Evolutionary conservation across 2,113 vertebrate species (phyloP).

Genomic region (Heterotilapia buettikoferi): DNA sequence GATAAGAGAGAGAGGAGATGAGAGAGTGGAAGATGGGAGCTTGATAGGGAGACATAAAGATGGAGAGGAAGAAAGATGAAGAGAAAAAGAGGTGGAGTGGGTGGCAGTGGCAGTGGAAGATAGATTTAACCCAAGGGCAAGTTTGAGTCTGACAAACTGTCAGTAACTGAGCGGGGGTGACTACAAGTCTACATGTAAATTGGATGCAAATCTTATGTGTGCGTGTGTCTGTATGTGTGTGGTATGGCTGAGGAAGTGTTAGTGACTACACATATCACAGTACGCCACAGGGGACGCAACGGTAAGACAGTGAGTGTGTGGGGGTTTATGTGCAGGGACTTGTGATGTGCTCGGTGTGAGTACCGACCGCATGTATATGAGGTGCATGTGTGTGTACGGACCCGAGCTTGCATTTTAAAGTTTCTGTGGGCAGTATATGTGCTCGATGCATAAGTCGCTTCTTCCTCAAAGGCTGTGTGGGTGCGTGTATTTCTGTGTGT

Average conservation of each 20-base stretch:
- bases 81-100: constrained; percentile 2
- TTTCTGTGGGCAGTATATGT: neutral
- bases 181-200: constrained; percentile 49
- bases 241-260: constrained; percentile 8
- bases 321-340: neutral
- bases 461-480: constrained; percentile 20
- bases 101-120: neutral
- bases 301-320: neutral
- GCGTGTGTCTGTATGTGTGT: constrained; percentile 27
- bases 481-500: neutral
- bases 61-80: neutral
- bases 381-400: neutral
- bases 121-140: constrained; percentile 58
- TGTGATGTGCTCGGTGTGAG: neutral
- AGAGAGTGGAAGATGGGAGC: constrained; percentile 22
- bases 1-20: constrained; percentile 18
- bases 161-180: constrained; percentile 44
- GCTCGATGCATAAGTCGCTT: neutral
- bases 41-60: constrained; percentile 5
- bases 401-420: neutral
- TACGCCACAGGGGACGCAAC: constrained; percentile 15
- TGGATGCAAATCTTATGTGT: constrained; percentile 49
- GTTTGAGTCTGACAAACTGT: constrained; percentile 57
- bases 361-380: neutral
- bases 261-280: constrained; percentile 34